Percentiles rank a stretch among this genome's conserved stretches.
phyloP scores from a whole-genome alignment of 2,797 vertebrate genomes.

The Poeciliopsis presidionis region DNA sequence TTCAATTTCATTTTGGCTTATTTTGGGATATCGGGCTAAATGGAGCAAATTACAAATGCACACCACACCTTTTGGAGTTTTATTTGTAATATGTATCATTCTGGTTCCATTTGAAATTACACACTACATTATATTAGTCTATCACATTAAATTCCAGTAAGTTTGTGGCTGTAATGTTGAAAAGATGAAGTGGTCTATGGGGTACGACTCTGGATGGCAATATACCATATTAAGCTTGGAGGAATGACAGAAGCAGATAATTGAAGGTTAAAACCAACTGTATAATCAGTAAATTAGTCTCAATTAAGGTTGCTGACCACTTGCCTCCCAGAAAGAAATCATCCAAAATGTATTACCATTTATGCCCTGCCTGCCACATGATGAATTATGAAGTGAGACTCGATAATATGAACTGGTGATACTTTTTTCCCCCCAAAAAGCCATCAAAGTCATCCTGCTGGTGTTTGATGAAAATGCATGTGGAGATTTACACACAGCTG shows the following conservation, averaged over 20 bases:
- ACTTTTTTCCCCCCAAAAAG: constrained; percentile 15
- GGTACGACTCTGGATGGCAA: neutral
- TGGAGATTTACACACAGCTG: constrained; percentile 14
- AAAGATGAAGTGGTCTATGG: neutral
- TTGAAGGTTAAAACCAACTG: neutral
- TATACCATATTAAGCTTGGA: neutral
- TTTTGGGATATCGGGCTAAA: neutral
- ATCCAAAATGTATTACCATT: constrained; percentile 30
- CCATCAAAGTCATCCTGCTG: constrained; percentile 23
- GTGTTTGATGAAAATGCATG: constrained; percentile 12
- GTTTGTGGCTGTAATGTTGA: neutral
- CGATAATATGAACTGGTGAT: constrained; percentile 25
- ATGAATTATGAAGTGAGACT: constrained; percentile 38
- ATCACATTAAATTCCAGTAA: neutral
- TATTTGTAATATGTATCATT: neutral
- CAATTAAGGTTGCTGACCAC: constrained; percentile 17
- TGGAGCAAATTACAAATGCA: neutral
- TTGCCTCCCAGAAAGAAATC: constrained; percentile 12
- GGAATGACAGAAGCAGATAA: neutral
- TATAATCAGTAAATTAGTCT: neutral
- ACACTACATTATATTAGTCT: neutral
- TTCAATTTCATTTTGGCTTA: too few relatives aligned
- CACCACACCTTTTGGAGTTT: neutral
- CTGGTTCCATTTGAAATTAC: neutral
- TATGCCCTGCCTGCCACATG: constrained; percentile 16